Evolutionary conservation across 2,797 vertebrate genomes (phyloP), one percentile per base, ranked within the genome.

Genomic region (Spinus pinus): DNA sequence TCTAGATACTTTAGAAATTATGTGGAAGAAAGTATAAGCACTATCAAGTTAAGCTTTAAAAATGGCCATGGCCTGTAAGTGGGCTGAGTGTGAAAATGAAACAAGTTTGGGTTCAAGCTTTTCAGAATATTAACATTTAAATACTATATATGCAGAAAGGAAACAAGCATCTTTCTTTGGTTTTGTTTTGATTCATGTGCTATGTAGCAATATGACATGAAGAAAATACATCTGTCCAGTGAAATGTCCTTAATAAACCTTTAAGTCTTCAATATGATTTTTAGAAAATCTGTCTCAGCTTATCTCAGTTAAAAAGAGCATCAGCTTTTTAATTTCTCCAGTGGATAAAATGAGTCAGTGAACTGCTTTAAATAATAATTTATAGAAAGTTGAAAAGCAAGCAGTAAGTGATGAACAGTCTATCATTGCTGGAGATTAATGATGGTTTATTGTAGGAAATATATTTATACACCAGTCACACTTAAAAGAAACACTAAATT

Each of bases 401-500:
- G 56, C 23, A 37, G 31, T 33, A 74, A 79, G 16, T 35, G 35
- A 67, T 60, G 56, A 95, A 33, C 56, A 80, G 49, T 37, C 65
- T 84, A 0, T 24, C 88, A 60, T 11, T 94, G 77, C 77, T 81
- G 53, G 54, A 70, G 39, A 41, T 35, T 30, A 64, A 78, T 80
- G 57, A 33, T n/a, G n/a, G 42, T 73, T 91, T 95, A 39, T 51
- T 92, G 62, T 25, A 85, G 60, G 93, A 85, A 93, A 78, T 81
- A 69, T 19, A 39, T 39, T 47, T 79, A 56, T 13, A 73, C 57
- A 51, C n/a, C 62, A 81, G 78, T 67, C 77, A 50, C 39, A 37
- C 69, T 71, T 81, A 85, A 81, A 81, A 81, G 42, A 58, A 71
- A n/a, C 41, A 21, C 87, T 98, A 98, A 96, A 98, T 98, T 95